Percentiles rank a stretch among this genome's conserved stretches.
Evolutionary conservation across 2,888 invertebrate genomes (phyloP).

Genomic region (Drosophila robusta): DNA sequence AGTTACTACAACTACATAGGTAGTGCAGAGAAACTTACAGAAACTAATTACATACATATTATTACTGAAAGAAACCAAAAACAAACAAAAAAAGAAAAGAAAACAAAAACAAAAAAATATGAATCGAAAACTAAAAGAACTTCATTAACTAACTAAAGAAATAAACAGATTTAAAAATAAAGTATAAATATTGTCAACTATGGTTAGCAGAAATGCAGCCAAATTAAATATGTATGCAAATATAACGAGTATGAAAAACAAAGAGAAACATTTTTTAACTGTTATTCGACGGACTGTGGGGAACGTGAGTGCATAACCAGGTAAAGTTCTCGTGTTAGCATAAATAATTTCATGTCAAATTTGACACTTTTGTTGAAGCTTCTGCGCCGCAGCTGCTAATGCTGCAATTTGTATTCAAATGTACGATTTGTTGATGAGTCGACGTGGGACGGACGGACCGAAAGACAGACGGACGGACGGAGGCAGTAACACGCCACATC

Average conservation of each 20-base stretch:
- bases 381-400: conserved; percentile 54
- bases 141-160: conserved; percentile 36
- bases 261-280: conserved; percentile 9
- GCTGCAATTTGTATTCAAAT: conserved; percentile 78
- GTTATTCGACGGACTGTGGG: conserved; percentile 15
- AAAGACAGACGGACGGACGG: conserved; percentile 13
- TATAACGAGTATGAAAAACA: conserved; percentile 25
- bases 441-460: conserved; percentile 27
- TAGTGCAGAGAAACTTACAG: conserved; percentile 23
- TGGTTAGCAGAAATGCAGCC: conserved; percentile 30
- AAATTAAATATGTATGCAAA: conserved; percentile 49
- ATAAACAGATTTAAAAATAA: conserved; percentile 10
- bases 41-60: conserved; percentile 19
- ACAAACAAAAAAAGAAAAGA: neutral
- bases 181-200: conserved; percentile 46
- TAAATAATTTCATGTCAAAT: conserved; percentile 73
- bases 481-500: conserved; percentile 65
- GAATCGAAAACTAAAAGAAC: conserved; percentile 3
- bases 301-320: conserved; percentile 24
- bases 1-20: conserved; percentile 49
- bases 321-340: conserved; percentile 58
- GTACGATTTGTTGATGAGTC: conserved; percentile 72
- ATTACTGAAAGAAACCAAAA: conserved; percentile 19
- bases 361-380: conserved; percentile 72
- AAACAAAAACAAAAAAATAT: neutral